A percentile compares a stretch with the other conserved stretches of the same genome.
Conservation (phyloP, 2,113 vertebrate species). For the Podiceps cristatus region DNA sequence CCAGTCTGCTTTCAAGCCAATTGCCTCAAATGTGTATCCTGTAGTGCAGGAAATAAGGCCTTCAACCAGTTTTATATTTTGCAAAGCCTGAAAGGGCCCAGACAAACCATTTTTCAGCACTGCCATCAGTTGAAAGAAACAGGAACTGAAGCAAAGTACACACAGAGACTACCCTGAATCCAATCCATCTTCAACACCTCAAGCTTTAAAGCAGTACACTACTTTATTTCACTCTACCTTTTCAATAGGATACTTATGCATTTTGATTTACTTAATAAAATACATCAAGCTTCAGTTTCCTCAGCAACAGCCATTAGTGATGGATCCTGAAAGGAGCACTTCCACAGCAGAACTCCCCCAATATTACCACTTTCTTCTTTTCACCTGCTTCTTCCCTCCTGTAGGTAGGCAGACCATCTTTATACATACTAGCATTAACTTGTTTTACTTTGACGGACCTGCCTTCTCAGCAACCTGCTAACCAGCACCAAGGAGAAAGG, state of each 20-base stretch:
- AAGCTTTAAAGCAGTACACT: background rate
- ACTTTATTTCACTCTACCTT: background rate
- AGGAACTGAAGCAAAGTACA: background rate
- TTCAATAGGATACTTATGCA: too few relatives aligned
- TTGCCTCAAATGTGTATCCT: background rate
- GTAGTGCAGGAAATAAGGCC: background rate
- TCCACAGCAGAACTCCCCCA: background rate
- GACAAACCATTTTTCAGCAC: background rate
- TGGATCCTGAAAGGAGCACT: background rate
- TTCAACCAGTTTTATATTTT: background rate
- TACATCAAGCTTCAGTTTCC: background rate
- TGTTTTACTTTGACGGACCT: background rate
- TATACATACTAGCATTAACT: background rate
- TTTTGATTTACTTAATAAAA: background rate
- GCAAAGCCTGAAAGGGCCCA: background rate
- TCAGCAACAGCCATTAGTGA: background rate
- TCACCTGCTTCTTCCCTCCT: background rate
- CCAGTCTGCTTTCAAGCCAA: background rate
- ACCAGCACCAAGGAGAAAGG: background rate
- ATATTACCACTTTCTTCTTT: background rate
- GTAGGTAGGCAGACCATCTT: background rate
- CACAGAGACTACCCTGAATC: background rate
- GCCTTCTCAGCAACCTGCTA: background rate
- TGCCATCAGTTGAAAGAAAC: background rate
- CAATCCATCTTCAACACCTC: background rate